Conservation (phyloP, 35 echinoderm and acorn worm genomes). For the Antedon bifida region DNA sequence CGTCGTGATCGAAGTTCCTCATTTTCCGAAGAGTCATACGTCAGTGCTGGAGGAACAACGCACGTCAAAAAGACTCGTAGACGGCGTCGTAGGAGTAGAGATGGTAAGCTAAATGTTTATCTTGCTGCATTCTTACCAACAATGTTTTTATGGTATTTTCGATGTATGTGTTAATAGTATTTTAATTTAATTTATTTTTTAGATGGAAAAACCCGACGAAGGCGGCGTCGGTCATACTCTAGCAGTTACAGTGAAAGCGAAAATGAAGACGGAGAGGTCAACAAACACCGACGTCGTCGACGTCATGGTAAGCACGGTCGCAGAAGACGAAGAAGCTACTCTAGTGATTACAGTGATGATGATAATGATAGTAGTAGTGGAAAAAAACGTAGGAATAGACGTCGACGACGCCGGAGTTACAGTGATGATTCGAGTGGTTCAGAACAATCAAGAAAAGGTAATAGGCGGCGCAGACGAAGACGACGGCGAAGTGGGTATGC, state of each 20-base stretch:
- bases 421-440: neutral
- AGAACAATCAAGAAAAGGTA: neutral
- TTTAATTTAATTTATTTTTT: no score
- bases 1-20: neutral
- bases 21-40: conserved; percentile 23
- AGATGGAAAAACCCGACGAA: neutral
- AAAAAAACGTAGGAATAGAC: neutral
- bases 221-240: neutral
- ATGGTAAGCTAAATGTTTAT: neutral
- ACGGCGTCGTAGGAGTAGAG: neutral
- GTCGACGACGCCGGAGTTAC: conserved; percentile 20
- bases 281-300: neutral
- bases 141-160: no score
- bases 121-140: neutral
- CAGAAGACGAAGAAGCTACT: neutral
- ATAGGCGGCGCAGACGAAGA: neutral
- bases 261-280: conserved; percentile 9
- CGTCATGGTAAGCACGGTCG: conserved; percentile 3
- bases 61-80: neutral
- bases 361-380: neutral
- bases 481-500: neutral
- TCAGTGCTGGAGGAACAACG: conserved; percentile 20
- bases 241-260: neutral
- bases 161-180: no score
- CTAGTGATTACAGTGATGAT: conserved; percentile 11